Evolutionary conservation across 1,140 invertebrate genomes (phyloP), one percentile per base, ranked within the genome.

Genomic region (Drosophila albomicans): DNA sequence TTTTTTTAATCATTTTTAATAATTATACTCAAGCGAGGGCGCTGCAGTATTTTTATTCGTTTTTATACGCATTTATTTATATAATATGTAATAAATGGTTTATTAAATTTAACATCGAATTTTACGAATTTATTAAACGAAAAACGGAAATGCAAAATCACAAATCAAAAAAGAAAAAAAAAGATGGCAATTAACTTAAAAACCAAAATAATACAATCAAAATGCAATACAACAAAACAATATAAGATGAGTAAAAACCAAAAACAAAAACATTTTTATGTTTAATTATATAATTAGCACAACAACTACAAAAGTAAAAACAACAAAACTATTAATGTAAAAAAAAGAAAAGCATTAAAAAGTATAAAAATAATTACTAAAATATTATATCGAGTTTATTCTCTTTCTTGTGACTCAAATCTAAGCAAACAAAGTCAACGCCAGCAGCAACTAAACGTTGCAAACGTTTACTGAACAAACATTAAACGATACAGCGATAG

Each of bases 21-120:
- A 45, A 49, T 20, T 32, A 54, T 67, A 54, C 49, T 57, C 28
- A 35, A 46, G 6, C 56, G 54, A 38, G 52, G 30, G 41, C 38
- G 57, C 56, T 59, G 68, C 75, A 65, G 67, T 58, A 61, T 80
- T 81, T 77, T 70, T 76, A 68, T 80, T 65, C 32, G 73, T 88
- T 86, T 84, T 86, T 87, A 88, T 87, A 86, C 68, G 64, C 52
- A 88, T 88, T 88, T 87, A 84, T 84, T 88, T 84, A 61, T 78
- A 82, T 68, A 43, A 35, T 49, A 69, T 76, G 69, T 72, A 71
- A 72, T 65, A 76, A 89, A 89, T 85, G 81, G 85, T 88, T 89
- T 89, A 82, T 89, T 89, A 79, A 75, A 89, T 89, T 89, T 75
- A 89, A 88, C 85, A 89, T 89, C 85, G 85, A 89, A 89, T 89